These are phyloP conservation scores for Electrona antarctica DNA, from an alignment of 2,113 vertebrate species.

Conservation along the genomic window DNA sequence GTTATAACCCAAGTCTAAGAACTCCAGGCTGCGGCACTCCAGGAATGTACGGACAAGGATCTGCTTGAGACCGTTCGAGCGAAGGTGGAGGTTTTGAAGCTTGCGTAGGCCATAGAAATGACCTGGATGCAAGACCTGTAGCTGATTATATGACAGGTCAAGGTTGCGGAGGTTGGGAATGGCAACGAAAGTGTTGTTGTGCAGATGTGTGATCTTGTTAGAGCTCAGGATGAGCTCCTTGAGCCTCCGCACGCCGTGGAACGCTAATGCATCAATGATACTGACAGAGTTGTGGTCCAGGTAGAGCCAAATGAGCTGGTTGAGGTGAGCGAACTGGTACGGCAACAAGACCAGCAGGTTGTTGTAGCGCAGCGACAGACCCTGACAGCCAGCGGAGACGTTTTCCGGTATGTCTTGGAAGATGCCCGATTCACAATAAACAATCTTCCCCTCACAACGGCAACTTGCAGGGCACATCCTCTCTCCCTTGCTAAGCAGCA, in stretches of 20 bases:
- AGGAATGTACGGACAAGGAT: conserved; percentile 90
- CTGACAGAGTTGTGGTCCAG: conserved; percentile 94
- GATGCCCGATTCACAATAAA: conserved; percentile 94
- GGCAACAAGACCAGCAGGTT: conserved; percentile 89
- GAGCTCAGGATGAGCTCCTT: conserved; percentile 97
- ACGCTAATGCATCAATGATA: conserved; percentile 87
- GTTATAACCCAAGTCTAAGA: conserved; percentile 95
- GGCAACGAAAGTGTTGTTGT: conserved; percentile 90
- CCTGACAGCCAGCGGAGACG: conserved; percentile 91
- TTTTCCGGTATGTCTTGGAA: conserved; percentile 92
- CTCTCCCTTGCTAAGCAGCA: conserved; percentile 83
- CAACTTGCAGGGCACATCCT: conserved; percentile 90
- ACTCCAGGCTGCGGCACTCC: conserved; percentile 96
- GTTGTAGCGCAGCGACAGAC: conserved; percentile 94
- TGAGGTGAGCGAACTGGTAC: conserved; percentile 93
- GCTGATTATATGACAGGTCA: conserved; percentile 95
- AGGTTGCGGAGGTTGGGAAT: conserved; percentile 94
- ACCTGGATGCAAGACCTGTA: conserved; percentile 86
- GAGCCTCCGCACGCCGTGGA: conserved; percentile 91
- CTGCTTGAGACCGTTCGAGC: conserved; percentile 89
- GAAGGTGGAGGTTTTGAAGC: conserved; percentile 90
- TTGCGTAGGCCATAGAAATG: conserved; percentile 94
- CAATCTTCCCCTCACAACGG: conserved; percentile 95
- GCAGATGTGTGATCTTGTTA: conserved; percentile 89
- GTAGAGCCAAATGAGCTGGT: conserved; percentile 97